Percentiles rank a stretch among this genome's conserved stretches.
Conservation (phyloP, 2,113 vertebrate genomes). For the Tupaia chinensis region DNA sequence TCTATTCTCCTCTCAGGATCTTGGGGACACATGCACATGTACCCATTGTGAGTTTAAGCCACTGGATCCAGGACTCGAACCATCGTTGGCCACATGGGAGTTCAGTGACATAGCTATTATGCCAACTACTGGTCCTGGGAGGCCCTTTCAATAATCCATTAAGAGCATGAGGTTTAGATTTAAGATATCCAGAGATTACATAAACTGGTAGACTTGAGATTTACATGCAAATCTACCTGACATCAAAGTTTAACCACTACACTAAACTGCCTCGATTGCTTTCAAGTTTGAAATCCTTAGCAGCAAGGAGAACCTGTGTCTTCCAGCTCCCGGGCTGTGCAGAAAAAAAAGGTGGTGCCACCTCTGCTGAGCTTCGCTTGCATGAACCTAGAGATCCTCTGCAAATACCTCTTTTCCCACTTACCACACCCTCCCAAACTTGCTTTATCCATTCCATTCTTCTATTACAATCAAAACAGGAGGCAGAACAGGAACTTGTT, state of each 20-base stretch:
- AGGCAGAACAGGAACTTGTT: neutral
- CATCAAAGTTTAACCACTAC: neutral
- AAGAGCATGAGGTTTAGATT: constrained; percentile 14
- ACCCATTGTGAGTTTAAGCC: too few species aligned
- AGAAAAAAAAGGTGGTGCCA: neutral
- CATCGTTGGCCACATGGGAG: too few species aligned
- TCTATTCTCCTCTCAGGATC: too few species aligned
- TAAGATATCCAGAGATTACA: neutral
- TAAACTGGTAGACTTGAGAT: neutral
- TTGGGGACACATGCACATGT: too few species aligned
- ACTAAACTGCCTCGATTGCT: neutral
- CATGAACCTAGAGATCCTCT: neutral
- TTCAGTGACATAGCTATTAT: too few species aligned
- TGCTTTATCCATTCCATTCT: neutral
- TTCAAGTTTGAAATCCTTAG: neutral
- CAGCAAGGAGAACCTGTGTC: neutral
- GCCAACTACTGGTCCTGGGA: neutral
- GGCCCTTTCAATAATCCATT: neutral
- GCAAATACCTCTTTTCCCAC: neutral
- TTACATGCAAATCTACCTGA: neutral
- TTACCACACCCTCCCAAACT: neutral
- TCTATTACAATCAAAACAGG: neutral
- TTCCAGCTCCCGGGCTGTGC: neutral
- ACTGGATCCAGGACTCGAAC: too few species aligned
- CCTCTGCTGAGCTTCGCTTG: neutral